Conservation (phyloP, 1,140 invertebrate genomes). For the Atopsyche davidsoni region DNA sequence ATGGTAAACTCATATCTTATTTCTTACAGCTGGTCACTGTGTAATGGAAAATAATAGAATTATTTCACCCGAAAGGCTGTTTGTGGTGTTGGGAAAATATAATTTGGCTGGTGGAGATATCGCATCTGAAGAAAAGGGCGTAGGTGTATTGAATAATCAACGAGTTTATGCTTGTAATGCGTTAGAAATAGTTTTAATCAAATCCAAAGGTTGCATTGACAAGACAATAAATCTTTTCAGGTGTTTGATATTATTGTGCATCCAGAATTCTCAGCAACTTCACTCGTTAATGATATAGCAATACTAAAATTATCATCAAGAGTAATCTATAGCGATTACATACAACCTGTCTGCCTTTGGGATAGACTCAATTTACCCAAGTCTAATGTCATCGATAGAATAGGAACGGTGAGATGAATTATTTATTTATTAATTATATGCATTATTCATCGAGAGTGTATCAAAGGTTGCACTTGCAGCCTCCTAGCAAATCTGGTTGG, state of each 20-base stretch:
- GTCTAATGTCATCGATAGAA: constrained; percentile 27
- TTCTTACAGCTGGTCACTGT: constrained; percentile 43
- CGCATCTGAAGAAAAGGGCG: constrained; percentile 23
- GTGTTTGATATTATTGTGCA: constrained; percentile 39
- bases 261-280: constrained; percentile 33
- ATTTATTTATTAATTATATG: not conserved
- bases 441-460: too few species aligned
- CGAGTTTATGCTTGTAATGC: too few species aligned
- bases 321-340: constrained; percentile 37
- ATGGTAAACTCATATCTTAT: too few species aligned
- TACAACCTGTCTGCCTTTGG: constrained; percentile 46
- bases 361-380: constrained; percentile 41
- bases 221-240: constrained; percentile 32
- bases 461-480: too few species aligned
- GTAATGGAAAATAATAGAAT: constrained; percentile 31
- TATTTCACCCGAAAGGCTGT: constrained; percentile 32
- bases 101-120: constrained; percentile 26
- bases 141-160: constrained; percentile 12
- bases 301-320: constrained; percentile 39
- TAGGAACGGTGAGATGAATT: constrained; percentile 16
- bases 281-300: constrained; percentile 39
- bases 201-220: not conserved
- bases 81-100: constrained; percentile 36
- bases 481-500: too few species aligned
- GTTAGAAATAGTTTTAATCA: too few species aligned